Percentiles rank a stretch among this genome's conserved stretches.
Evolutionary conservation across 30 jellyfish, hydroid and myxozoan species (phyloP).

Genomic region (Chironex yamaguchii): DNA sequence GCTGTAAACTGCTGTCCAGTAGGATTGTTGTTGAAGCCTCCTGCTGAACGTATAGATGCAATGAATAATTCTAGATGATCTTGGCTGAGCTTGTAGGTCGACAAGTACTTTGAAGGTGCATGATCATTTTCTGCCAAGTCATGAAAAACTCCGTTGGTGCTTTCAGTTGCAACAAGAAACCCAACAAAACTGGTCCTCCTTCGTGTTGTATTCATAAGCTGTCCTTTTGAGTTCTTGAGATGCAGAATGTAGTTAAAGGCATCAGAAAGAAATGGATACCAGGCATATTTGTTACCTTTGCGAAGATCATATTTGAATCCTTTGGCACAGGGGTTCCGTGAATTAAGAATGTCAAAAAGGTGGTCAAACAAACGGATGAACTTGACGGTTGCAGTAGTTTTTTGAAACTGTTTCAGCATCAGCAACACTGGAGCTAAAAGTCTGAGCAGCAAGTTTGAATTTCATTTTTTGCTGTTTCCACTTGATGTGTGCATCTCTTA

Average conservation of each 20-base stretch:
- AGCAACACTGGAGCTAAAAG: slow-evolving; percentile 70
- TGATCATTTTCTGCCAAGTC: slow-evolving; percentile 54
- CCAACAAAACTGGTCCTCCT: slow-evolving; percentile 83
- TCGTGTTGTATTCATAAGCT: slow-evolving; percentile 24
- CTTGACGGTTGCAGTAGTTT: slow-evolving; percentile 67
- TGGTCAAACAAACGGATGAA: slow-evolving; percentile 65
- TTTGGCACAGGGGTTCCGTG: slow-evolving; percentile 82
- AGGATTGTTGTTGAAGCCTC: slow-evolving; percentile 76
- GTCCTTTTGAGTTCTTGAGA: slow-evolving; percentile 54
- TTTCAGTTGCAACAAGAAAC: slow-evolving; percentile 65
- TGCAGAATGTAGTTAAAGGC: slow-evolving; percentile 34
- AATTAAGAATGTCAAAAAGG: slow-evolving; percentile 72
- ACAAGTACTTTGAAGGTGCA: slow-evolving; percentile 46
- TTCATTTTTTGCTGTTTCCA: slow-evolving; percentile 66
- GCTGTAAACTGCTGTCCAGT: slow-evolving; percentile 57
- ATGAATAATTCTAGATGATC: slow-evolving; percentile 72
- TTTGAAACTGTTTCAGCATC: slow-evolving; percentile 69
- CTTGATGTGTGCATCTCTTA: slow-evolving; percentile 49
- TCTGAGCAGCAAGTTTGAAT: slow-evolving; percentile 81
- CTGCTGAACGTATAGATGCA: slow-evolving; percentile 68
- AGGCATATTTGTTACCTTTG: slow-evolving; percentile 15
- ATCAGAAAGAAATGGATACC: slow-evolving; percentile 60
- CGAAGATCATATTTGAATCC: slow-evolving; percentile 73
- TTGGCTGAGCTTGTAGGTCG: slow-evolving; percentile 69
- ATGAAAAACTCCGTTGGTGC: slow-evolving; percentile 47